Conservation (phyloP, 2,888 invertebrate genomes). For the Trichogramma dendrolimi region DNA sequence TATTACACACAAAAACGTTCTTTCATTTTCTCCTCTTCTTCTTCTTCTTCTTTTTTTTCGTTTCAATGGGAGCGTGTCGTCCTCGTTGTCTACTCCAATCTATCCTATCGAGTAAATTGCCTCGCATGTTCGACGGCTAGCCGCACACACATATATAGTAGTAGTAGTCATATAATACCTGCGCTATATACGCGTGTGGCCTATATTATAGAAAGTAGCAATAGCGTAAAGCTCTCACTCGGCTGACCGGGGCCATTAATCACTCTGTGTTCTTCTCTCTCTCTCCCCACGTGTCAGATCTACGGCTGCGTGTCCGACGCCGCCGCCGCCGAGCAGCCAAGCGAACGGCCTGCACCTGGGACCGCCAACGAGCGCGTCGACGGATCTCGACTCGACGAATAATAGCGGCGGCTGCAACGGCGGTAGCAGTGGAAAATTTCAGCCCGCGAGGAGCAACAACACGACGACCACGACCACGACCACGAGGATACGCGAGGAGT, state of each 20-base stretch:
- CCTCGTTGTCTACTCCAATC: no score
- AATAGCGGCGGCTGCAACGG: not conserved
- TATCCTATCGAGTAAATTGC: no score
- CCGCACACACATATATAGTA: no score
- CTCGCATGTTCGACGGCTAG: no score
- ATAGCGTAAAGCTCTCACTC: not conserved
- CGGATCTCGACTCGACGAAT: not conserved
- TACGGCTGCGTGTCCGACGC: no score
- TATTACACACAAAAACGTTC: no score
- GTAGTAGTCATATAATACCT: no score
- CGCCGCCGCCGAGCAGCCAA: constrained; percentile 5
- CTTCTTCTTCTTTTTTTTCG: not conserved
- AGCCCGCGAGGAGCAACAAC: not conserved
- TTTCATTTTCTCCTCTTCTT: not conserved
- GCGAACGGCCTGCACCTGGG: constrained; percentile 13
- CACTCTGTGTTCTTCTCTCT: no score
- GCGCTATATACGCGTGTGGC: no score
- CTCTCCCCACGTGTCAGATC: no score
- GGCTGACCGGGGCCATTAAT: constrained; percentile 8
- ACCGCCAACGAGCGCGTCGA: not conserved
- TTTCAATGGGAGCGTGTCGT: no score
- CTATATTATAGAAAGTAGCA: not conserved
- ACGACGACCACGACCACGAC: not conserved
- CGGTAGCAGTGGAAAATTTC: not conserved
- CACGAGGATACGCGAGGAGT: constrained; percentile 23